Base-by-base conservation (phyloP, 1,140 invertebrate species). In the Bradysia coprophila region DNA sequence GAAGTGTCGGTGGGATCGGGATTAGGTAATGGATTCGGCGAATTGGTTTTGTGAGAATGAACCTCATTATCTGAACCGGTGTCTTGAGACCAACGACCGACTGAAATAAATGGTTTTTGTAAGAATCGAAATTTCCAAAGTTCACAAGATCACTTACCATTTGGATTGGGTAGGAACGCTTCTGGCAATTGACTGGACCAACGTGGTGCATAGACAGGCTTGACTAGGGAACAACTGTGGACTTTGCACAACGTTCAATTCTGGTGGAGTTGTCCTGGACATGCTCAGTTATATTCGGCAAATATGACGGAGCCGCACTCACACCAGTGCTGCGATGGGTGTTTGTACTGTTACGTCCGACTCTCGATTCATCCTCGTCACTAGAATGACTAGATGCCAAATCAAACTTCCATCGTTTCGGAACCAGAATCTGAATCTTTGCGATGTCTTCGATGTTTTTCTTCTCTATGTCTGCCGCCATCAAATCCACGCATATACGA, bases 311-410 rank as follows among this genome's bases (percentile, higher is more conserved):
- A 11, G 51, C 54, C 1, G 65, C 64, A 13, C 62, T 63, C 0
- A 66, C 66, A 0, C 65, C 66, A 23, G 64, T 67, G 43, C 58
- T 71, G 41, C 68, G 66, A 47, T 70, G 66, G 15, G 63, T 64
- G 5, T 56, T 63, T 6, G 57, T 54, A 13, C 61, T 54, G 44
- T 54, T 60, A 22, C 61, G 55, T 3, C 62, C 61, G 0, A 61
- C 62, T 23, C 65, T 58, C 0, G 67, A 69, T 51, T 90, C 86
- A 40, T 94, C 91, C 41, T 95, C 90, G 54, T 96, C 91, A 20
- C 88, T 92, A 6, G 87, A 92, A 59, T 96, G 92, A 56, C 89
- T 93, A 21, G 90, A 95, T 1, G 91, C 90, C 6, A 95, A 69
- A 45, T 95, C 91, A 31, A 96, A 64, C 47, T 81, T 1, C 78